Conservation (phyloP, 2,797 vertebrate species). For the Allobates femoralis region DNA sequence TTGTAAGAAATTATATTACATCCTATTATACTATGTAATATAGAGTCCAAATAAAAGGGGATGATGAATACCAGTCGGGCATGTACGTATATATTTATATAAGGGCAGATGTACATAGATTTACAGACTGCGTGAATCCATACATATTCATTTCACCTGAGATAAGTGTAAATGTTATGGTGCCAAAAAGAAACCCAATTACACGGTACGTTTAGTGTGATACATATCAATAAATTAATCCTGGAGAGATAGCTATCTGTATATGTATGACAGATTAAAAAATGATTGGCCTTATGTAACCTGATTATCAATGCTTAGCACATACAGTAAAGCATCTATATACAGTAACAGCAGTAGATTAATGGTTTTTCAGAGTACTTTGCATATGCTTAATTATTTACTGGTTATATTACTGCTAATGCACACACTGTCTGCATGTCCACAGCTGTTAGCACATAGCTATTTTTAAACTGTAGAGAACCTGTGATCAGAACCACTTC, state of each 20-base stretch:
- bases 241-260: background rate
- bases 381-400: no score
- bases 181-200: background rate
- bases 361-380: background rate
- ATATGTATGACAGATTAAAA: background rate
- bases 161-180: background rate
- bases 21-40: background rate
- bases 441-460: no score
- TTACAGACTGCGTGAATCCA: background rate
- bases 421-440: background rate
- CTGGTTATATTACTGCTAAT: background rate
- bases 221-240: background rate
- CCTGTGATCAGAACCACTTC: no score
- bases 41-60: background rate
- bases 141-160: background rate
- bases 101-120: background rate
- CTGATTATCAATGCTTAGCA: background rate
- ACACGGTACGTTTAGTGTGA: background rate
- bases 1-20: background rate
- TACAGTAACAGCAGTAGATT: background rate
- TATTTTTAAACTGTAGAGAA: no score
- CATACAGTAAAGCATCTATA: background rate
- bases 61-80: background rate
- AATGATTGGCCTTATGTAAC: background rate
- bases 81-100: no score